Evolutionary conservation across 2,888 invertebrate genomes (phyloP).

Genomic region (Athetis lepigone): DNA sequence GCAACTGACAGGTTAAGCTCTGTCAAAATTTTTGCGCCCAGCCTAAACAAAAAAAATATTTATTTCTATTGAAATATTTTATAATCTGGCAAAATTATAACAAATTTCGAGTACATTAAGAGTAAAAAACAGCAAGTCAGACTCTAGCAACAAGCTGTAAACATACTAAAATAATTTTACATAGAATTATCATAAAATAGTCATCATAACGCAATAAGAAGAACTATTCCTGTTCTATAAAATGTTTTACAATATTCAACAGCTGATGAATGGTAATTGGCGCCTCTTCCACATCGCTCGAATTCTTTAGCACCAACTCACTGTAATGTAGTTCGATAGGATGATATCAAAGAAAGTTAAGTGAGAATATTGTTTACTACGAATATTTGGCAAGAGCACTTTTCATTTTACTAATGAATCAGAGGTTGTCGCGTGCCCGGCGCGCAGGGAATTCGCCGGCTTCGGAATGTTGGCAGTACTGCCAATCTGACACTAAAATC

Average conservation of each 20-base stretch:
- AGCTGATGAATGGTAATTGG: constrained; percentile 45
- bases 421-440: constrained; percentile 61
- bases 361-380: constrained; percentile 60
- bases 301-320: constrained; percentile 56
- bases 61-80: no score
- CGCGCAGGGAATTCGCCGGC: constrained; percentile 62
- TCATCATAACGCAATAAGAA: constrained; percentile 47
- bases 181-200: constrained; percentile 25
- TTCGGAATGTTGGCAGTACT: constrained; percentile 67
- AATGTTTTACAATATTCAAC: constrained; percentile 47
- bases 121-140: neutral
- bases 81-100: neutral
- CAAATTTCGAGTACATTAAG: neutral
- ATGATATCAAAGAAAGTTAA: constrained; percentile 51
- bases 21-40: no score
- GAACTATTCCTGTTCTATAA: constrained; percentile 35
- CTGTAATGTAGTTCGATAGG: constrained; percentile 24
- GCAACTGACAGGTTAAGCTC: no score
- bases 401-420: constrained; percentile 72
- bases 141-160: constrained; percentile 5
- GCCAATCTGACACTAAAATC: constrained; percentile 65
- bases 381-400: constrained; percentile 69
- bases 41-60: no score
- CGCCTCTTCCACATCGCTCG: constrained; percentile 41
- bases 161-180: constrained; percentile 22